Conservation (phyloP, 1,140 invertebrate genomes). For the Bombus consobrinus region DNA sequence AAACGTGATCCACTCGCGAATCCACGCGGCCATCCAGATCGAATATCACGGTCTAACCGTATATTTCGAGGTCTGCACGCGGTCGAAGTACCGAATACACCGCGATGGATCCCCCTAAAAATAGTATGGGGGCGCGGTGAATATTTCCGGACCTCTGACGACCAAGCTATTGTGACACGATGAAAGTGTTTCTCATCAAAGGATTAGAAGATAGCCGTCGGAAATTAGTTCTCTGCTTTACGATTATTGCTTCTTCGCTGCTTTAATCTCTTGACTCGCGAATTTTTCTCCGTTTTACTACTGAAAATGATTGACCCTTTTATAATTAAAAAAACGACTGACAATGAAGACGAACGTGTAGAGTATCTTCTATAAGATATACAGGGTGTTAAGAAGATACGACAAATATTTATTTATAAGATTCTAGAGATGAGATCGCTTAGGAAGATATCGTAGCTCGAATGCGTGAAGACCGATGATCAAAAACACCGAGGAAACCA, state of each 20-base stretch:
- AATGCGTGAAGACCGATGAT: too few relatives aligned
- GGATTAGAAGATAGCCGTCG: neutral
- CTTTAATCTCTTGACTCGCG: neutral
- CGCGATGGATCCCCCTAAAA: slow-evolving; percentile 24
- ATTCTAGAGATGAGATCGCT: too few relatives aligned
- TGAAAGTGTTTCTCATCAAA: neutral
- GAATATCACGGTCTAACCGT: slow-evolving; percentile 31
- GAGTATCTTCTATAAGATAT: too few relatives aligned
- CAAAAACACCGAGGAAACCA: too few relatives aligned
- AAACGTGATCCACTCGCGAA: neutral
- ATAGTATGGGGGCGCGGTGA: slow-evolving; percentile 13
- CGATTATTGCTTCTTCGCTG: neutral
- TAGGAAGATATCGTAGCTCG: too few relatives aligned
- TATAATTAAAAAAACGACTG: too few relatives aligned
- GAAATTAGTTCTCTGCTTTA: neutral
- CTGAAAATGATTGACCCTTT: too few relatives aligned
- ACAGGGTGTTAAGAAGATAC: too few relatives aligned
- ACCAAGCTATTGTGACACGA: slow-evolving; percentile 2
- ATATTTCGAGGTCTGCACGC: slow-evolving; percentile 12
- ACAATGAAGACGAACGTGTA: too few relatives aligned
- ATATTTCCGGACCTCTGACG: neutral
- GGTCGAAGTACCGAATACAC: neutral
- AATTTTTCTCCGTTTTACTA: neutral
- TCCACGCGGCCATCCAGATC: slow-evolving; percentile 13
- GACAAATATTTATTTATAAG: too few relatives aligned